These are phyloP conservation scores for Unio delphinus DNA, from an alignment of 2,888 invertebrate species.

Conservation along the genomic window DNA sequence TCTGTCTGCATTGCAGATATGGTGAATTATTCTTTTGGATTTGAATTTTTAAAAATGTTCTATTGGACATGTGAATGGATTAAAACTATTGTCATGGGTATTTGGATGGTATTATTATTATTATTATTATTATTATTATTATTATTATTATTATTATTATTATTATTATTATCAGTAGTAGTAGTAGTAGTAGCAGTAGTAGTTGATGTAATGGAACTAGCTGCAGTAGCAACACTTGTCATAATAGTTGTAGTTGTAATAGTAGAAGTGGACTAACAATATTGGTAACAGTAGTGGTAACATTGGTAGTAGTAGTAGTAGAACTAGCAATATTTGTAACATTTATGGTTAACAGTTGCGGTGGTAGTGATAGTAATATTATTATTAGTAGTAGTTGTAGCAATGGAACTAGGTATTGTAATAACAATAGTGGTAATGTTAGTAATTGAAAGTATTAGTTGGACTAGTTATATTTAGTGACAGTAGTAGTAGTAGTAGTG, in stretches of 20 bases:
- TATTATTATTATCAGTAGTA: no score
- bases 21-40: no score
- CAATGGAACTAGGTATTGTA: not conserved
- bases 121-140: no score
- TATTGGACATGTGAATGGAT: no score
- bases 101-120: not conserved
- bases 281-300: not conserved
- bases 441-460: not conserved
- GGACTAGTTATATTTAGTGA: not conserved
- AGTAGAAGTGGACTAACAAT: constrained; percentile 2
- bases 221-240: not conserved
- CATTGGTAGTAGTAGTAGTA: not conserved
- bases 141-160: no score
- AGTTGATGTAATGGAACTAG: not conserved
- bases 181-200: not conserved
- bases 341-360: not conserved
- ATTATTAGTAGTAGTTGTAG: not conserved
- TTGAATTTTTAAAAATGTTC: no score
- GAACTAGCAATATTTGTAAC: constrained; percentile 2
- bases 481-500: not conserved
- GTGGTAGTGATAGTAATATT: constrained; percentile 1
- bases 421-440: not conserved
- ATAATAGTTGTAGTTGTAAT: not conserved
- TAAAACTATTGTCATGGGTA: constrained; percentile 1
- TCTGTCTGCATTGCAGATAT: no score